phyloP scores from a whole-genome alignment of 1,140 invertebrate genomes.

The Pseudomyrmex dendroicus region DNA sequence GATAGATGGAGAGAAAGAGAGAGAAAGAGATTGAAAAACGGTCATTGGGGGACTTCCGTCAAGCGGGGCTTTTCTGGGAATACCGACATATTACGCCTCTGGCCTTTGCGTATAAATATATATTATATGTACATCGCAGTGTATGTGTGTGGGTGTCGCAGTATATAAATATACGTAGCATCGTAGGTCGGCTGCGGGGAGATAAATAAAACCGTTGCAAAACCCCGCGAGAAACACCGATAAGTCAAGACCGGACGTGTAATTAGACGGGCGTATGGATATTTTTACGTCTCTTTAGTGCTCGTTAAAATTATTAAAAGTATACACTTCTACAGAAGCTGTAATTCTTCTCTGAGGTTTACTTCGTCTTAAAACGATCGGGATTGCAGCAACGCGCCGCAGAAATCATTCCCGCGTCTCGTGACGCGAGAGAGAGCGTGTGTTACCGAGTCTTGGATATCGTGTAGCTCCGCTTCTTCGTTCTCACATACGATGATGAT shows the following conservation, averaged over 20 bases:
- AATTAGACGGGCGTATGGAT: slow-evolving; percentile 4
- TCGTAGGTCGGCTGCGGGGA: neutral
- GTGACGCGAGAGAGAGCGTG: neutral
- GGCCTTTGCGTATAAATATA: slow-evolving; percentile 46
- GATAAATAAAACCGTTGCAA: slow-evolving; percentile 20
- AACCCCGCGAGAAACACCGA: slow-evolving; percentile 4
- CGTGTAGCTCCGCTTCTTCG: neutral
- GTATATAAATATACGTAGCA: slow-evolving; percentile 47
- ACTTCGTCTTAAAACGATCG: slow-evolving; percentile 35
- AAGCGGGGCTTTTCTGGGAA: slow-evolving; percentile 44
- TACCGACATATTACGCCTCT: slow-evolving; percentile 4
- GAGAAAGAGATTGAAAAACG: neutral
- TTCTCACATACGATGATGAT: neutral
- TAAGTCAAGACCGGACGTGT: neutral
- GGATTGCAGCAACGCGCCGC: slow-evolving; percentile 2
- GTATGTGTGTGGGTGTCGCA: neutral
- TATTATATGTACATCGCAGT: neutral
- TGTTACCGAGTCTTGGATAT: neutral
- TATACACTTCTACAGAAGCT: too few relatives aligned
- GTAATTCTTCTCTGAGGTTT: slow-evolving; percentile 3
- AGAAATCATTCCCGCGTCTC: neutral
- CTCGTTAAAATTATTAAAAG: neutral
- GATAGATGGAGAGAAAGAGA: too few relatives aligned
- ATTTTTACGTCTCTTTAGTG: neutral
- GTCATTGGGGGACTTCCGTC: slow-evolving; percentile 27